These are phyloP conservation scores for Macroramphosus scolopax DNA, from an alignment of 2,797 vertebrate genomes.

Conservation along the genomic window DNA sequence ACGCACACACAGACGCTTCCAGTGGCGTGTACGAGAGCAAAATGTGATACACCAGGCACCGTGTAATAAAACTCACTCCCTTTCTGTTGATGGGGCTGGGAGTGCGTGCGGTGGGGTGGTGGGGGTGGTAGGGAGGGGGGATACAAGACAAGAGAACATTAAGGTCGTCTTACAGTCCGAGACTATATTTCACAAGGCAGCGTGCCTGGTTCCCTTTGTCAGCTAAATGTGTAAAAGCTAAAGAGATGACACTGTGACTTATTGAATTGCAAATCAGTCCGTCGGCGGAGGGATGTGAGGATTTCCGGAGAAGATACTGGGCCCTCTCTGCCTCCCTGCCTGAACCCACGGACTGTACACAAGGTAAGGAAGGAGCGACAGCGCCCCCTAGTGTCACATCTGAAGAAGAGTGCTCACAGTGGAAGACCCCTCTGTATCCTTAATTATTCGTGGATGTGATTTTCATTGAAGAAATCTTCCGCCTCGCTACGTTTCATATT, in stretches of 20 bases:
- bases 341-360: background rate
- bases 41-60: conserved; percentile 29
- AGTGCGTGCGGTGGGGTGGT: background rate
- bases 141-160: conserved; percentile 37
- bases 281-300: conserved; percentile 51
- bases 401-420: conserved; percentile 4
- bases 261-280: conserved; percentile 75
- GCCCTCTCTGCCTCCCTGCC: conserved; percentile 3
- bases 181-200: conserved; percentile 53
- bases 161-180: conserved; percentile 46
- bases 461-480: background rate
- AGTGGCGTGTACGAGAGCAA: conserved; percentile 23
- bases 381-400: conserved; percentile 64
- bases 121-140: background rate
- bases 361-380: conserved; percentile 58
- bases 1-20: conserved; percentile 6
- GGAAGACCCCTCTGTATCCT: background rate
- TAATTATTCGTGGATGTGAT: conserved; percentile 14
- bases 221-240: conserved; percentile 69
- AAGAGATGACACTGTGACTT: conserved; percentile 74
- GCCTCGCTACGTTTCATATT: too few species aligned
- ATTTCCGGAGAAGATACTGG: conserved; percentile 57
- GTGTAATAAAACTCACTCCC: conserved; percentile 45
- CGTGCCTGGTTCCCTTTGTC: conserved; percentile 58
- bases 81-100: conserved; percentile 35